Evolutionary conservation across 2,888 invertebrate genomes (phyloP), one percentile per base, ranked within the genome.

Genomic region (Lamellibrachia columna): DNA sequence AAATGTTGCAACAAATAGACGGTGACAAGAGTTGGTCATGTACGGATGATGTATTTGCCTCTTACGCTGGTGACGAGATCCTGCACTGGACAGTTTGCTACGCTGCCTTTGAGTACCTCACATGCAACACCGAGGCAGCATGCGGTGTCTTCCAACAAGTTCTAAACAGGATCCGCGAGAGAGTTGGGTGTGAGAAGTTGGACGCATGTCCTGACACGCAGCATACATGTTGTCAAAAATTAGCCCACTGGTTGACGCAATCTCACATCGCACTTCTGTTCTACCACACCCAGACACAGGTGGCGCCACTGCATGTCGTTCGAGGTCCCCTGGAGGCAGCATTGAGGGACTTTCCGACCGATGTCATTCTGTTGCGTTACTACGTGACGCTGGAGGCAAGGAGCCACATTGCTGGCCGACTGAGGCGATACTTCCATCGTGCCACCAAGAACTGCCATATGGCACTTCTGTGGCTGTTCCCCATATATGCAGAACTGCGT

Each of bases 91-190:
- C 94, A 22, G 94, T 95, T 52, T 96, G 96, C 94, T 95, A 94
- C 93, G 94, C 95, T 7, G 93, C 95, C 92, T 96, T 96, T 94
- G 95, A 95, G 91, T 96, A 96, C 93, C 95, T 96, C 93, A 94
- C 95, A 52, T 93, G 93, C 40, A 95, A 94, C 90, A 53, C 95
- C 52, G 93, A 94, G 60, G 93, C 94, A 52, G 94, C 95, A 11
- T 22, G 91, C 8, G 90, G 75, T 28, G 53, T 94, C 15, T 93
- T 94, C n/a, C 93, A 95, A 53, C 93, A 94, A 22, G 94, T 92
- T 52, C 22, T 9, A 53, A 9, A 53, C 55, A 22, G 1, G 53
- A 53, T 91, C 52, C 7, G 75, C 75, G 75, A 75, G 75, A 75
- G 22, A 75, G n/a, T 75, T 15, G 4, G 22, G n/a, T 75, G 22